Evolutionary conservation across 1,140 invertebrate species (phyloP), one percentile per base, ranked within the genome.

Genomic region (Tetragonula clypearis): DNA sequence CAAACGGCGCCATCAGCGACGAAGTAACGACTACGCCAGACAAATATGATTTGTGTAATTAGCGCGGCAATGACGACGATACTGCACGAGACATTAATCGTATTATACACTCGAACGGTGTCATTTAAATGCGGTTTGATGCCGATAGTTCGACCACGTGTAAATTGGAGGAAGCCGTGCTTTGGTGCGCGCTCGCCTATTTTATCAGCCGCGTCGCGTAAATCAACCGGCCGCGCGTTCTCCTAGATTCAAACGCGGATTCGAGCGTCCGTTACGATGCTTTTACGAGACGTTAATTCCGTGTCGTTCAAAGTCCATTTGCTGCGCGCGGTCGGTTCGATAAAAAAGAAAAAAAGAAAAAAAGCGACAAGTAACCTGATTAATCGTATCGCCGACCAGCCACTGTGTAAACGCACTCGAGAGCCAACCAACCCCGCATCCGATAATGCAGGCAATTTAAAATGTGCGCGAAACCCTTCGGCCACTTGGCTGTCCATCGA

Each of bases 221-320:
- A 84, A 84, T 84, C 82, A 78, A 66, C 65, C n/a, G 4, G 2
- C 14, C 9, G 30, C 55, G 14, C 55, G 9, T 53, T 71, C 12
- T n/a, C 65, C 55, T 56, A 41, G 73, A 53, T 49, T 41, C 23
- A 23, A 30, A 23, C 21, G 60, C 4, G 26, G 30, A 30, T 62
- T 21, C 71, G 23, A n/a, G 21, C 41, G 41, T 8, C 17, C 30
- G 71, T 76, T 66, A 56, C 80, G 56, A 41, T 26, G 73, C 72
- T 76, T 82, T 75, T 82, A 82, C 80, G 72, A 76, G 81, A 77
- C 62, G 53, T 82, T 82, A 66, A 77, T 82, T 82, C 68, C 72
- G 56, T 58, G 56, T 76, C 49, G 73, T 55, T 60, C 49, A 15
- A 26, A 66, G 60, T 65, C 58, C 60, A 76, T 82, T 82, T 55